Conservation (phyloP, 2,113 vertebrate genomes). For the Colaptes auratus region DNA sequence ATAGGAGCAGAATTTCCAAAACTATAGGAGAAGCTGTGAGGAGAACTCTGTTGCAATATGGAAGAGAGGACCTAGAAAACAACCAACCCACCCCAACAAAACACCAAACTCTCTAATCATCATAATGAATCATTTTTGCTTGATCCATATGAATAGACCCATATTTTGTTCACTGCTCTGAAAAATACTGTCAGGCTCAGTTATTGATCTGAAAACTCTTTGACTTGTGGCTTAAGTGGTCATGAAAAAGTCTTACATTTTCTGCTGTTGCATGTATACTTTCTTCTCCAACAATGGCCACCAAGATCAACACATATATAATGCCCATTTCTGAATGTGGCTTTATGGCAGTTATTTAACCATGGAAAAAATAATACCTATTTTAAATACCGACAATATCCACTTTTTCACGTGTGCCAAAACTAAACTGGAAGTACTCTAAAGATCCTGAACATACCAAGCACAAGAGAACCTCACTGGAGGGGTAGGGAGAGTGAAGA, state of each 20-base stretch:
- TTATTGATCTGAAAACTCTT: neutral
- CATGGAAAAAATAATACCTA: neutral
- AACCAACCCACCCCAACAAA: too few species aligned
- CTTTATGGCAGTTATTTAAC: neutral
- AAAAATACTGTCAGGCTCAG: neutral
- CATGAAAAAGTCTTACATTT: neutral
- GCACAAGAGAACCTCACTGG: neutral
- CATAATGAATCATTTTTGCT: neutral
- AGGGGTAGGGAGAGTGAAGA: neutral
- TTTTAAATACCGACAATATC: neutral
- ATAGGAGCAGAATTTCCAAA: neutral
- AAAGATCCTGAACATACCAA: neutral
- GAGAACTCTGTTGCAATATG: neutral
- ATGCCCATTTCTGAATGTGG: neutral
- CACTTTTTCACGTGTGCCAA: neutral
- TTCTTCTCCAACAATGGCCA: neutral
- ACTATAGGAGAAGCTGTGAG: neutral
- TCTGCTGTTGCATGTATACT: neutral
- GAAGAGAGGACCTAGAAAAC: neutral
- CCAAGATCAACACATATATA: neutral
- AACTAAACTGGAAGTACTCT: neutral
- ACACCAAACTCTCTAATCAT: accelerated
- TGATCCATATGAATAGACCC: neutral
- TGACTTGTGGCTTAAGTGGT: neutral
- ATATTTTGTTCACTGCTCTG: neutral